Evolutionary conservation across 2,797 vertebrate genomes (phyloP).

Genomic region (Rhinogobio ventralis): DNA sequence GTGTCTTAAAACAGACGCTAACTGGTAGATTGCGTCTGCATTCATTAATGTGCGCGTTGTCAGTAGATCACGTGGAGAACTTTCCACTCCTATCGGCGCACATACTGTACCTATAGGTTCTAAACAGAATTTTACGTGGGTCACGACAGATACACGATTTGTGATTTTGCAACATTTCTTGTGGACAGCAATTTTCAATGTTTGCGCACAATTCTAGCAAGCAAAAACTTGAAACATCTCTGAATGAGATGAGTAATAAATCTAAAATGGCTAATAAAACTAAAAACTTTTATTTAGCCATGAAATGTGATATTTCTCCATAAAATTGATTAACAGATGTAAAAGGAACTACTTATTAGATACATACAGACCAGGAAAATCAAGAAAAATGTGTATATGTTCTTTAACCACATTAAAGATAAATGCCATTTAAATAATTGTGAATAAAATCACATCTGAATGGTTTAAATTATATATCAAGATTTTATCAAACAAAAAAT

Average conservation of each 20-base stretch:
- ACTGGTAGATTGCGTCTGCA: no score
- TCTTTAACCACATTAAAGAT: background rate
- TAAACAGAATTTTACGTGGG: background rate
- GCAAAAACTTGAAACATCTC: background rate
- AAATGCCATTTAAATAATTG: background rate
- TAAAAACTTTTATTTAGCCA: background rate
- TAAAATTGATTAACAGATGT: background rate
- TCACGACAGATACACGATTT: background rate
- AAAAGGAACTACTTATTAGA: background rate
- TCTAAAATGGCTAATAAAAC: background rate
- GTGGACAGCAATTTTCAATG: background rate
- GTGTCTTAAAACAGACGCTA: no score
- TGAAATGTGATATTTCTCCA: background rate
- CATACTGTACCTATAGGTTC: background rate
- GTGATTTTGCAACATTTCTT: background rate
- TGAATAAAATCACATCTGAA: background rate
- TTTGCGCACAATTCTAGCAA: background rate
- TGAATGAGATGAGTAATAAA: background rate
- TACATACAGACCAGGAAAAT: background rate
- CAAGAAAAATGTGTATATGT: background rate
- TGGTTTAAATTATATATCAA: no score
- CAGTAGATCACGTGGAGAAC: no score
- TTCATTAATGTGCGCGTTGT: no score
- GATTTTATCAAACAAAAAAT: background rate
- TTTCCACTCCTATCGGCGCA: no score